Base-by-base conservation (phyloP, 2,797 vertebrate genomes). In the Propithecus deckenii region DNA sequence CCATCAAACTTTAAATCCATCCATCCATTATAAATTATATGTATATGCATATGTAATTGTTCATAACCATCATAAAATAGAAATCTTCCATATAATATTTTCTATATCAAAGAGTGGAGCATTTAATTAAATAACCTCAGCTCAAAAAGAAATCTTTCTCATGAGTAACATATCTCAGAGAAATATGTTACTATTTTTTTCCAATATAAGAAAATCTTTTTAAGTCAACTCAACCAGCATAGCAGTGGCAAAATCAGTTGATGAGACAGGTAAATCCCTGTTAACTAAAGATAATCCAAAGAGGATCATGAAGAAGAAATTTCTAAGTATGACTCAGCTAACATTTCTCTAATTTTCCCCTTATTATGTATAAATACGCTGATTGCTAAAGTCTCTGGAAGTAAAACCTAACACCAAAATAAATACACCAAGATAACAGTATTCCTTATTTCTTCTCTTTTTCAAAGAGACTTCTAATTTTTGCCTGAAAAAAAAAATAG, bases 311-410 rank as follows among this genome's bases (percentile, higher is more conserved):
- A 7, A 41, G 30, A 97, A 91, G 18, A 92, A 7, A 67, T n/a
- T 74, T 80, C 2, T 52, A 81, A 67, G 35, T 35, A 41, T 43
- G 32, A 85, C 43, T 32, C 43, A 38, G 9, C 32, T 23, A 9
- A 17, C 10, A 59, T 75, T 88, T 86, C 86, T 85, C 88, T 65
- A 46, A 88, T 79, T 92, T 89, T 91, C 41, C 88, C 22, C 95
- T 74, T 63, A 89, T 15, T 38, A 43, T 3, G 25, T 46, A 59
- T n/a, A 59, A 86, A 83, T 76, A 72, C 4, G 18, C 43, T 86
- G 25, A 94, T 81, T 38, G 32, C 25, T 72, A 48, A 93, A 63
- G 20, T 81, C 22, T 52, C 46, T 83, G 14, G 23, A 92, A 91
- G 61, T 78, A 80, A 95, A 97, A 86, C 83, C 15, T 63, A 93